phyloP scores from a whole-genome alignment of 1,140 invertebrate species.

The Brachionus koreanus region DNA sequence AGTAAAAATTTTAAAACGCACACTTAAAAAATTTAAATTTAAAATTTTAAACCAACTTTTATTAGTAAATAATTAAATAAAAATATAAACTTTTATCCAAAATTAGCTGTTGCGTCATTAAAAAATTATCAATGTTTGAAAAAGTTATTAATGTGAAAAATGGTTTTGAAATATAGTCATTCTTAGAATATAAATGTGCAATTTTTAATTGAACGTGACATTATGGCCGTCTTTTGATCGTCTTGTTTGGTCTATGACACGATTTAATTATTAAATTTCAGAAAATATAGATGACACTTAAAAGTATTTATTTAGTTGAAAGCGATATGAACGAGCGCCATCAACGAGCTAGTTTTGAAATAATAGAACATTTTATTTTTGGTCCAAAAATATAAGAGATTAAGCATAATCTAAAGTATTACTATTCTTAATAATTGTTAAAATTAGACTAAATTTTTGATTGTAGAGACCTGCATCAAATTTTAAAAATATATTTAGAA shows the following conservation, averaged over 20 bases:
- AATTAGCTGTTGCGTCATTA: not conserved
- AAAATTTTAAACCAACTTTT: not conserved
- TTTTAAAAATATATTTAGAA: not conserved
- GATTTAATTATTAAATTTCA: not conserved
- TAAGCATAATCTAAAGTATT: conserved; percentile 2
- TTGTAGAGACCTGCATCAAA: conserved; percentile 9
- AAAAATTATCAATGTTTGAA: not conserved
- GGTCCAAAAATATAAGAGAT: not conserved
- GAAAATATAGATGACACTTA: not conserved
- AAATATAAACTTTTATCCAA: not conserved
- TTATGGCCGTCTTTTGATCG: not conserved
- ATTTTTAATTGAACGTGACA: not conserved
- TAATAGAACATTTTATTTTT: not conserved
- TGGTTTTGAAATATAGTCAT: not conserved
- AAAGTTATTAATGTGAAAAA: not conserved
- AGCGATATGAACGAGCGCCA: not conserved
- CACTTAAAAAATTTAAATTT: not conserved
- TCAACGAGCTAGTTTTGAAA: not conserved
- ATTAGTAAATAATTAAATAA: not conserved
- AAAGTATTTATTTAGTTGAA: not conserved
- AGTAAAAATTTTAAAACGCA: not conserved
- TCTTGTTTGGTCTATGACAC: not conserved
- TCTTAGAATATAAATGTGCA: not conserved
- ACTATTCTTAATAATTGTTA: conserved; percentile 15
- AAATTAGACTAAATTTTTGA: conserved; percentile 10